A percentile compares a stretch with the other conserved stretches of the same genome.
Evolutionary conservation across 2,797 vertebrate genomes (phyloP).

Genomic region (Podarcis lilfordi): DNA sequence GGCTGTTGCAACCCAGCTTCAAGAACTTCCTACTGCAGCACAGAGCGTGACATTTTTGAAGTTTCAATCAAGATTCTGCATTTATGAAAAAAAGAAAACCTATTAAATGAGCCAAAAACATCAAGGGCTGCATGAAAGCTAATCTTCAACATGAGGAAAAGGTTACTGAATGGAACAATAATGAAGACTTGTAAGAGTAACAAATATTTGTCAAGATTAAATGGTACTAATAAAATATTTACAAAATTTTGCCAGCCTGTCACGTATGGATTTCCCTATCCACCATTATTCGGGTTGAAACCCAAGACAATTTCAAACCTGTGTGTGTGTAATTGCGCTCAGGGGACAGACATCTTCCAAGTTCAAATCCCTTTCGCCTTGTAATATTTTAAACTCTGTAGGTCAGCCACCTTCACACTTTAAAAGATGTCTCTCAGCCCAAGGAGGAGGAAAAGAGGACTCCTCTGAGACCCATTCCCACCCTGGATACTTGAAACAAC

Average conservation of each 20-base stretch:
- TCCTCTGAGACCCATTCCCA: no score
- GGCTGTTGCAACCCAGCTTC: conserved; percentile 53
- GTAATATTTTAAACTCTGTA: not conserved
- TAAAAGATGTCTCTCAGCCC: not conserved
- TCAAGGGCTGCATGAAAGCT: conserved; percentile 58
- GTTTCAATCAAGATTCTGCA: conserved; percentile 66
- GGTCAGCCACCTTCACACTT: not conserved
- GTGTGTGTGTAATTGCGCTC: not conserved
- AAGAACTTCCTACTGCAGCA: conserved; percentile 55
- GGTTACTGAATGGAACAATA: conserved; percentile 74
- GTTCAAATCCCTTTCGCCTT: not conserved
- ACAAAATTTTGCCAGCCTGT: conserved; percentile 48
- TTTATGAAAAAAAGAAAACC: conserved; percentile 52
- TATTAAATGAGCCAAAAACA: conserved; percentile 68
- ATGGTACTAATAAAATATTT: conserved; percentile 64
- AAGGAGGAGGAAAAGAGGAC: no score
- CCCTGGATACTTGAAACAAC: no score
- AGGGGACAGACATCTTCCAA: not conserved
- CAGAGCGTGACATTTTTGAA: conserved; percentile 71
- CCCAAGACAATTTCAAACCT: not conserved
- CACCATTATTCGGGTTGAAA: not conserved
- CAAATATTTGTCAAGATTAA: conserved; percentile 61
- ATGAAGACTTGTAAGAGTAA: conserved; percentile 61
- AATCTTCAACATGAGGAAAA: conserved; percentile 55
- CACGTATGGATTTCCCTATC: not conserved